These are phyloP conservation scores for Litocranius walleri DNA, from an alignment of 2,113 vertebrate species.

Conservation along the genomic window DNA sequence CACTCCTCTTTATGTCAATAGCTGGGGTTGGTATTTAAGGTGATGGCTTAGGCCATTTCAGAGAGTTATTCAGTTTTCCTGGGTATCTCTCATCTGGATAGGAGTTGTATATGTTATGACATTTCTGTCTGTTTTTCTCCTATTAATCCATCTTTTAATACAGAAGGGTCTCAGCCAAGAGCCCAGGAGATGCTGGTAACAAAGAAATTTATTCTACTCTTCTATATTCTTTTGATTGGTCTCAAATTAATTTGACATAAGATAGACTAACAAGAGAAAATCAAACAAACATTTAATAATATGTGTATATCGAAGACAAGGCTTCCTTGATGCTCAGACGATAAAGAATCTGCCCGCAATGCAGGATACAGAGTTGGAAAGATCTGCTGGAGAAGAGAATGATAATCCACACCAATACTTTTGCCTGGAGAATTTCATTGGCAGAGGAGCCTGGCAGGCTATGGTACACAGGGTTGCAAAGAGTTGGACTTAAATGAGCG, in stretches of 20 bases:
- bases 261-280: neutral
- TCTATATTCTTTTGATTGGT: neutral
- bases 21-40: neutral
- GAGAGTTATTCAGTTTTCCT: neutral
- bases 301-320: neutral
- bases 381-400: neutral
- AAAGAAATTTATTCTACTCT: neutral
- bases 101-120: neutral
- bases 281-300: neutral
- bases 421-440: neutral
- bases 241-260: neutral
- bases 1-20: neutral
- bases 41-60: neutral
- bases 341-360: neutral
- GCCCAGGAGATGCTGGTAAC: neutral
- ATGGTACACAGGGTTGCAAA: neutral
- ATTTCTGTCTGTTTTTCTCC: neutral
- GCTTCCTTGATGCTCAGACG: accelerated
- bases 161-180: neutral
- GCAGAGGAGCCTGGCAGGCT: neutral
- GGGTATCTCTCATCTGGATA: neutral
- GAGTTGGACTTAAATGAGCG: accelerated
- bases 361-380: neutral
- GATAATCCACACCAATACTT: neutral
- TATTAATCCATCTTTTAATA: neutral